Base-by-base conservation (phyloP, 2,113 vertebrate species). In the Origma solitaria region DNA sequence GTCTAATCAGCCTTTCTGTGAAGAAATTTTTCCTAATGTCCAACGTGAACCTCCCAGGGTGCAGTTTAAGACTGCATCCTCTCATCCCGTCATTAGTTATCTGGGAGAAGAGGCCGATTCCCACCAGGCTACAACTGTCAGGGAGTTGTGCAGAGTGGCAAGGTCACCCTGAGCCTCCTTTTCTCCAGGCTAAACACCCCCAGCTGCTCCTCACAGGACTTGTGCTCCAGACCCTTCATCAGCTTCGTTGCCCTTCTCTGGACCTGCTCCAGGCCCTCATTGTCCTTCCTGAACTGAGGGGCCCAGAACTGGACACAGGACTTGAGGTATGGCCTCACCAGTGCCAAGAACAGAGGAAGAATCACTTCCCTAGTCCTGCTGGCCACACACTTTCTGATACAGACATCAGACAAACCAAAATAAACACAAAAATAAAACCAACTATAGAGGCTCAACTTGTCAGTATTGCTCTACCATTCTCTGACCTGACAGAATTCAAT, bases 211-310 rank as follows among this genome's bases (percentile, higher is more conserved):
- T 65, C 44, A 20, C 10, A 66, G 28, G 15, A 28, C 3, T 33
- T 20, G 23, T 11, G 20, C 23, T 51, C 8, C 68, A 58, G 27
- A 50, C 4, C 22, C 68, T 30, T 33, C 58, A 10, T 3, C 15
- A 38, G 37, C 77, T 17, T 4, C 9, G 7, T 1, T 54, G 20
- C 16, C n/a, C 45, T 49, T 17, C 77, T 66, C 44, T n/a, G 51
- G 15, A 20, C 19, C 5, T 0, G 0, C 51, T 38, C 19, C 86
- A 31, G 16, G 6, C 1, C 45, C n/a, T n/a, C 45, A 17, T 3
- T 12, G 45, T 38, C 50, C 19, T 23, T 13, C 23, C 45, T n/a
- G 60, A 51, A 30, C 0, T 45, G 20, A n/a, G 15, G 20, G 38
- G 28, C 38, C 28, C 69, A 53, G 38, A 60, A 38, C 13, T 6